A percentile compares a stretch with the other conserved stretches of the same genome.
Evolutionary conservation across 2,797 vertebrate genomes (phyloP).

Genomic region (Catharus ustulatus): DNA sequence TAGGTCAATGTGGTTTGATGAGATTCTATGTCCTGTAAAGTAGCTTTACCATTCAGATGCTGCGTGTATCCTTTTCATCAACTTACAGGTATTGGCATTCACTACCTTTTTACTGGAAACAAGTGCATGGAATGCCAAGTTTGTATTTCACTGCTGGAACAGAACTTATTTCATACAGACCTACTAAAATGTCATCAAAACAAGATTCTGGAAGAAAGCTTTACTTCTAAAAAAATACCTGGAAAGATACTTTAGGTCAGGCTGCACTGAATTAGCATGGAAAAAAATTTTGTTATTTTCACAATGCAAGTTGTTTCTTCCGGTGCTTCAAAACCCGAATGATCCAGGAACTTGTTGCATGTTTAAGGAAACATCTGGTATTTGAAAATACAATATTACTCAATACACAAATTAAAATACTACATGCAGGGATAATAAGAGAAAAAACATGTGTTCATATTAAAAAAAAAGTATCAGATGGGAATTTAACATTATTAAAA

Average conservation of each 20-base stretch:
- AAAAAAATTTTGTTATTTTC: neutral
- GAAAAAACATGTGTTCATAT: neutral
- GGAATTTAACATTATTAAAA: neutral
- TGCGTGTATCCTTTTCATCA: neutral
- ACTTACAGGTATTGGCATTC: neutral
- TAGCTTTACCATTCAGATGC: neutral
- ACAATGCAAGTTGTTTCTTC: neutral
- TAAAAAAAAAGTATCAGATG: neutral
- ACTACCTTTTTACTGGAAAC: constrained; percentile 21
- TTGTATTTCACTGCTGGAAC: neutral
- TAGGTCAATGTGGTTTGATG: neutral
- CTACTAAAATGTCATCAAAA: neutral
- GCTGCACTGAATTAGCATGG: neutral
- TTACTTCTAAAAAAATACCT: neutral
- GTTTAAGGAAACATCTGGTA: constrained; percentile 22
- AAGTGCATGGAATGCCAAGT: neutral
- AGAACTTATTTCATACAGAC: neutral
- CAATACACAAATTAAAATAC: neutral
- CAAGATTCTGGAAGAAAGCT: neutral
- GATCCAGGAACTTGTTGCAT: neutral
- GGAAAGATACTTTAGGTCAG: neutral
- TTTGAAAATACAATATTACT: neutral
- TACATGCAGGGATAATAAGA: neutral
- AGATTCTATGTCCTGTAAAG: neutral
- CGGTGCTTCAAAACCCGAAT: neutral